Percentiles rank a stretch among this genome's conserved stretches.
Conservation (phyloP, 2,888 invertebrate genomes). For the Cybosia mesomella region DNA sequence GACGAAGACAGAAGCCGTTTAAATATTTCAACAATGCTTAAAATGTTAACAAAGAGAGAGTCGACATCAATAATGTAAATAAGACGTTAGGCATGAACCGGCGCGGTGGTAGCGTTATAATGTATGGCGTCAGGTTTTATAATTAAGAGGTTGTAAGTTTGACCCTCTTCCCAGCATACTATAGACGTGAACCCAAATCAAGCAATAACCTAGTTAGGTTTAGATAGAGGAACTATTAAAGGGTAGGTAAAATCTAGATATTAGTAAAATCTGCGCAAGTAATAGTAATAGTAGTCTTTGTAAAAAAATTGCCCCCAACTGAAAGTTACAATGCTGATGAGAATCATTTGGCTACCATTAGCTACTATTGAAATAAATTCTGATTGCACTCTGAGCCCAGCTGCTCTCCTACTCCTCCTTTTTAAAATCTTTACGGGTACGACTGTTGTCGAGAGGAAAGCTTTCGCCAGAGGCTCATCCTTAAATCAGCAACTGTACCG, state of each 20-base stretch:
- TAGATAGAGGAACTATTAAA: background rate
- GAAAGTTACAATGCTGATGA: too few species aligned
- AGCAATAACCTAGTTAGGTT: background rate
- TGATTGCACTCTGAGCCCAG: too few species aligned
- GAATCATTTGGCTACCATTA: too few species aligned
- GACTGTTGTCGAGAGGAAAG: too few species aligned
- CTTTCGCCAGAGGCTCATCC: too few species aligned
- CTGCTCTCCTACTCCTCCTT: too few species aligned
- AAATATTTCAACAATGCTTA: background rate
- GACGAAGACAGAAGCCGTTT: background rate
- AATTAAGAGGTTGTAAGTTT: background rate
- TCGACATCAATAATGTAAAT: conserved; percentile 2
- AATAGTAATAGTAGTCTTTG: too few species aligned
- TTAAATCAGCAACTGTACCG: too few species aligned
- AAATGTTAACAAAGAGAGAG: background rate
- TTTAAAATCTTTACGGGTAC: too few species aligned
- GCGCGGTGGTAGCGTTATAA: background rate
- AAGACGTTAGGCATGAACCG: background rate
- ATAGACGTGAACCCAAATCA: background rate
- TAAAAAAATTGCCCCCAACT: too few species aligned
- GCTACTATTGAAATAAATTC: too few species aligned
- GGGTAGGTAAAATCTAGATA: background rate
- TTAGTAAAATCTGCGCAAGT: too few species aligned
- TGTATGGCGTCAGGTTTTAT: background rate
- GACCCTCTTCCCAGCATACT: background rate